Base-by-base conservation (phyloP, 2,797 vertebrate genomes). In the Sylvilagus floridanus region DNA sequence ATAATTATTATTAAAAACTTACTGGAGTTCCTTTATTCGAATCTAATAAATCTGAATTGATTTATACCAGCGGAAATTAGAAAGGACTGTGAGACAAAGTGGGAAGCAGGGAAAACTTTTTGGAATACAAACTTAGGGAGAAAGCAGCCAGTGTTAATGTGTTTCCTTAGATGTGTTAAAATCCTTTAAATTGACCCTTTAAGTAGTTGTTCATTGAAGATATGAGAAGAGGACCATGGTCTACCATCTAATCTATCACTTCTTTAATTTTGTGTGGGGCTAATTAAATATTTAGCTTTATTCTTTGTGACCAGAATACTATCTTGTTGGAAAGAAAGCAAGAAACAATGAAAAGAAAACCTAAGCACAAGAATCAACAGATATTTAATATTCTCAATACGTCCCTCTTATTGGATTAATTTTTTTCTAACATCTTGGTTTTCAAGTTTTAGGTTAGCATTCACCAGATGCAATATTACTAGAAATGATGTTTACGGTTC, bases 1-100 rank as follows among this genome's bases (percentile, higher is more conserved):
- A 98, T 97, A 98, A 98, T 98, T 97, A 98, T 98, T 98, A 98
- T 98, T 98, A 98, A 98, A 97, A 98, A 97, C 97, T 94, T 98
- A 97, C 91, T 97, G 91, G 94, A 98, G 97, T 78, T 91, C 95
- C 96, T 97, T 90, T 93, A 88, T 92, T 97, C 77, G 96, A 98
- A 97, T 96, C 94, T 98, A 98, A 98, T 97, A 97, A 66, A 94
- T 92, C 83, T 88, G 95, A 96, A 97, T 88, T 97, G 97, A 98
- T 97, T 98, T 97, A 94, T 93, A 97, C 91, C 95, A 97, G 93
- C 26, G 11, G 84, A 97, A 96, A 96, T 97, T 97, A 97, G 83
- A 96, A 97, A 97, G 71, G 91, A 95, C 92, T 94, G 84, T 47
- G 32, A 97, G 69, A 90, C 69, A 88, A 95, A 98, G 96, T 78